These are phyloP conservation scores for Thelaira solivaga DNA, from an alignment of 2,888 invertebrate species.

Conservation along the genomic window DNA sequence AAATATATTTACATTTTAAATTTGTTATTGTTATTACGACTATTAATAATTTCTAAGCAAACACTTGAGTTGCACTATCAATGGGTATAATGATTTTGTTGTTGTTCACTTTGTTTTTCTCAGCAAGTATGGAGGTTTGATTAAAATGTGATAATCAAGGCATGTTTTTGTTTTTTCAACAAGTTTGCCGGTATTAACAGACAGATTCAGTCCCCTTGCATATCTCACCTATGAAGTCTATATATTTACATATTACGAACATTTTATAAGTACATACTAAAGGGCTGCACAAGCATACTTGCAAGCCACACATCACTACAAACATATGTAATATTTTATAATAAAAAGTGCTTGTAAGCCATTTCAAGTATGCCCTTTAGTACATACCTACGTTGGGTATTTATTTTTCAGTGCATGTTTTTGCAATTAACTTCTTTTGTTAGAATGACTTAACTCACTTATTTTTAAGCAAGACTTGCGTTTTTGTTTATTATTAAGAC, in stretches of 20 bases:
- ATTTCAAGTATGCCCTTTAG: no score
- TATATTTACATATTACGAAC: background rate
- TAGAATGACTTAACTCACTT: no score
- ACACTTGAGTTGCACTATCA: conserved; percentile 14
- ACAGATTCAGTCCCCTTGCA: background rate
- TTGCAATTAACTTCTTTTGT: no score
- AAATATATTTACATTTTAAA: background rate
- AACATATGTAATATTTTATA: no score
- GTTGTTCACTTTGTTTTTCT: background rate
- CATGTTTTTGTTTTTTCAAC: conserved; percentile 49
- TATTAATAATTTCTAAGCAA: background rate
- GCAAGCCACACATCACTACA: no score
- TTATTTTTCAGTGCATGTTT: no score
- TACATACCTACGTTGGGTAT: no score
- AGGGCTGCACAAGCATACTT: no score
- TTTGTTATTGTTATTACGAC: background rate
- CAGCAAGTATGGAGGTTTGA: background rate
- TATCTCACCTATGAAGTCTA: background rate
- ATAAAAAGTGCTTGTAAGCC: no score
- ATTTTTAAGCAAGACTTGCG: no score
- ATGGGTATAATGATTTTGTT: conserved; percentile 1
- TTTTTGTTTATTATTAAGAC: no score
- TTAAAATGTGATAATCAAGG: conserved; percentile 46
- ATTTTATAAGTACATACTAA: no score
- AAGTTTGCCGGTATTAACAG: conserved; percentile 39